Conservation (phyloP, 2,113 vertebrate species). For the Cheirogaleus medius region DNA sequence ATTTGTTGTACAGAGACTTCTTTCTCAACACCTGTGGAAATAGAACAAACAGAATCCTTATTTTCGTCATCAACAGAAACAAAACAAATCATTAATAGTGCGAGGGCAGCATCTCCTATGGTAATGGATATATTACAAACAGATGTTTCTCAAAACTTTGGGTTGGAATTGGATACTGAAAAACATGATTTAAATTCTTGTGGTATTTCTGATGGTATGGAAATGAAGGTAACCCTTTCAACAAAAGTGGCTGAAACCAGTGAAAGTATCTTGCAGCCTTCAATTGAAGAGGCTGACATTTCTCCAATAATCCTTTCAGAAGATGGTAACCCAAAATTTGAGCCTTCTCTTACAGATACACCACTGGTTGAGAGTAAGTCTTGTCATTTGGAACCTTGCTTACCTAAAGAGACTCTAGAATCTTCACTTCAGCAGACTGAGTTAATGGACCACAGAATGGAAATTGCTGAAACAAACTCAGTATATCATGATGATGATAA, state of each 20-base stretch:
- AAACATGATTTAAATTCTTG: constrained; percentile 64
- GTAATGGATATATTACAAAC: constrained; percentile 22
- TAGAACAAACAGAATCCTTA: constrained; percentile 1
- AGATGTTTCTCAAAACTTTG: constrained; percentile 55
- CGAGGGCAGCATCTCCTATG: not conserved
- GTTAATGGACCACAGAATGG: constrained; percentile 66
- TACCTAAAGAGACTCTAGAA: constrained; percentile 68
- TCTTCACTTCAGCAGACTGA: constrained; percentile 66
- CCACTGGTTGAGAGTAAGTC: constrained; percentile 64
- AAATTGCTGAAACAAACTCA: constrained; percentile 73
- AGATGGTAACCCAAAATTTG: constrained; percentile 19
- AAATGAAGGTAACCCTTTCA: constrained; percentile 68
- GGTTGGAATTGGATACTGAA: constrained; percentile 48
- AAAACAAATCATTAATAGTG: not conserved
- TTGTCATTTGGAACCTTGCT: constrained; percentile 76
- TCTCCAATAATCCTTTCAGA: constrained; percentile 13
- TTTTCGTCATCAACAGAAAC: constrained; percentile 23
- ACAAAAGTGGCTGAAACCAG: constrained; percentile 48
- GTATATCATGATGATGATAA: constrained; percentile 91
- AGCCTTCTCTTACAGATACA: constrained; percentile 38
- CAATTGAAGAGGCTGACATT: constrained; percentile 31
- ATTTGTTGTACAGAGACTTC: constrained; percentile 42
- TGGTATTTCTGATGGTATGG: constrained; percentile 37
- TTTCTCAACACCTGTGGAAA: constrained; percentile 9
- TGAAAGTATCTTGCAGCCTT: constrained; percentile 20